These are phyloP conservation scores for Passer montanus DNA, from an alignment of 2,113 vertebrate genomes.

Conservation along the genomic window DNA sequence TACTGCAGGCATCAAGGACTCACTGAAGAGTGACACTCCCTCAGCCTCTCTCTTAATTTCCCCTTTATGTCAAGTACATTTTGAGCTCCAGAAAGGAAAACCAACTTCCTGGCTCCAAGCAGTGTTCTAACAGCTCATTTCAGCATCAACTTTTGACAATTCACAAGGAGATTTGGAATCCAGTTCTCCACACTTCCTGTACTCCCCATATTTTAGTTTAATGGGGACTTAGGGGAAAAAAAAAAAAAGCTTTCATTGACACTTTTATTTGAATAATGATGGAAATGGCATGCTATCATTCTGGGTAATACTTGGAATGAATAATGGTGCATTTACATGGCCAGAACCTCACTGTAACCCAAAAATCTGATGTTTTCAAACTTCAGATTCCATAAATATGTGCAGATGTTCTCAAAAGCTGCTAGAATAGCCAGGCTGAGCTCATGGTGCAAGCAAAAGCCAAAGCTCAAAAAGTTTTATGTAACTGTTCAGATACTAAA, in stretches of 20 bases:
- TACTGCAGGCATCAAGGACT: neutral
- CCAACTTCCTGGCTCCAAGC: rapidly evolving
- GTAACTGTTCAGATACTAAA: neutral
- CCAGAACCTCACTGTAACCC: neutral
- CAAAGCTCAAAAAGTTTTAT: neutral
- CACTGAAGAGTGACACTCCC: neutral
- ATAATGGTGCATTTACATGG: neutral
- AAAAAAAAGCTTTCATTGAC: neutral
- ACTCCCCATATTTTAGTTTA: neutral
- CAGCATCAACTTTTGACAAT: neutral
- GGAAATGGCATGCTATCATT: neutral
- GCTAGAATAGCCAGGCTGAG: neutral
- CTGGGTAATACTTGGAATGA: neutral
- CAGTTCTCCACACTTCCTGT: neutral
- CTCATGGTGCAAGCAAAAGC: neutral
- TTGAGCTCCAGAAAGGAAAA: neutral
- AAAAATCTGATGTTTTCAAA: neutral
- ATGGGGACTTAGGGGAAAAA: neutral
- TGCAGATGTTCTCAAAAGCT: neutral
- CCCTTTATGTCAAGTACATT: neutral
- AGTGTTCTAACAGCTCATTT: neutral
- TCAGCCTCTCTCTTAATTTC: neutral
- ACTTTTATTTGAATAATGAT: neutral
- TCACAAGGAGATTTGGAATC: neutral
- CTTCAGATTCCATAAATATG: neutral